A percentile compares a stretch with the other conserved stretches of the same genome.
Evolutionary conservation across 1,140 invertebrate species (phyloP).

Genomic region (Macrotrachela quadricornifera): DNA sequence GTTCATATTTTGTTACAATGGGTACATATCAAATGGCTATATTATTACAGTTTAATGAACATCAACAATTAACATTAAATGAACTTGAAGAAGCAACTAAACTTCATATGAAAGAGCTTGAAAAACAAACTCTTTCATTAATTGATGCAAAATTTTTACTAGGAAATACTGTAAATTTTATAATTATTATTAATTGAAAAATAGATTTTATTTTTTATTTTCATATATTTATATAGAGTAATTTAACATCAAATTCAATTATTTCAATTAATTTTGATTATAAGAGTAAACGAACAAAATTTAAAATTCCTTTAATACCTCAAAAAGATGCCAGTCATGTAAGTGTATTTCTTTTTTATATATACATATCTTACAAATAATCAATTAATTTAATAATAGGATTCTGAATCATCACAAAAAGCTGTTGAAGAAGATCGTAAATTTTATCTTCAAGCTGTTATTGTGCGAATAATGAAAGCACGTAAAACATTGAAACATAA

Average conservation of each 20-base stretch:
- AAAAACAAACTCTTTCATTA: conserved; percentile 54
- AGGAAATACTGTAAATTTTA: neutral
- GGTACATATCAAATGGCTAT: conserved; percentile 87
- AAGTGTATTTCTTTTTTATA: conserved; percentile 2
- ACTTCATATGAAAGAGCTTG: conserved; percentile 54
- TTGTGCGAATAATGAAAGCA: conserved; percentile 88
- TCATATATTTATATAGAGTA: conserved; percentile 17
- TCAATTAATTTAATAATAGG: neutral
- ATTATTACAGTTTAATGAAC: conserved; percentile 60
- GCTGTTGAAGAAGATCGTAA: conserved; percentile 89
- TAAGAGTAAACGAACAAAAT: conserved; percentile 70
- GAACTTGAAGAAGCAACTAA: conserved; percentile 52
- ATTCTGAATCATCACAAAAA: conserved; percentile 21
- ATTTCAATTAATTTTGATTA: conserved; percentile 60
- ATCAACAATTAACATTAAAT: conserved; percentile 43
- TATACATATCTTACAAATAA: too few relatives aligned
- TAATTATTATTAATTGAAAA: too few relatives aligned
- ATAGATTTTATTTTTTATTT: too few relatives aligned
- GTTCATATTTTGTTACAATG: conserved; percentile 55
- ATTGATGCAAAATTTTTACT: conserved; percentile 57
- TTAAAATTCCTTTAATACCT: conserved; percentile 62
- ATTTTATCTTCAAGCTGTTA: conserved; percentile 82
- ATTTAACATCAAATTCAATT: conserved; percentile 36
- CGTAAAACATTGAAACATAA: conserved; percentile 61
- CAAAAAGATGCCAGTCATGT: conserved; percentile 60